A percentile compares a stretch with the other conserved stretches of the same genome.
Conservation (phyloP, 2,113 vertebrate species). For the Marcusenius ussheri region DNA sequence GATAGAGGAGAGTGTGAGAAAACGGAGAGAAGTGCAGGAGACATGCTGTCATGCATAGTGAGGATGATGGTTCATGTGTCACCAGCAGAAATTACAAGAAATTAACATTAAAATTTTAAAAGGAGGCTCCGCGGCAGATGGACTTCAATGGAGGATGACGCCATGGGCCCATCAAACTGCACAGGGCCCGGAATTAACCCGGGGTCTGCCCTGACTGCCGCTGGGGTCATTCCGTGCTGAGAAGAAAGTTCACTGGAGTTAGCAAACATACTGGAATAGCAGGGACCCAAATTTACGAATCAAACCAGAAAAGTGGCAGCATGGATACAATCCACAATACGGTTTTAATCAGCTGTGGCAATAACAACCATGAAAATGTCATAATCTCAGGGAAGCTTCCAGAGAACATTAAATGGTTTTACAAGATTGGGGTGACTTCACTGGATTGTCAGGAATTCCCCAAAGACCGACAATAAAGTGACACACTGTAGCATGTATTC, state of each 20-base stretch:
- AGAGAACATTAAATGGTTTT: slow-evolving; percentile 2
- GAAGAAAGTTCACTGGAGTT: neutral
- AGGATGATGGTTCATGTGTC: neutral
- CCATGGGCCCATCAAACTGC: neutral
- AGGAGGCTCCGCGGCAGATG: slow-evolving; percentile 5
- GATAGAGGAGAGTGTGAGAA: neutral
- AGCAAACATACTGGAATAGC: neutral
- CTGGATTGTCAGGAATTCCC: neutral
- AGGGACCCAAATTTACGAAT: neutral
- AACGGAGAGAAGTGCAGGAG: neutral
- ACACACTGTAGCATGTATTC: neutral
- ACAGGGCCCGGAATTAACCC: neutral
- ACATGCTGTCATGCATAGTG: neutral
- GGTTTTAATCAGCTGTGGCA: slow-evolving; percentile 8
- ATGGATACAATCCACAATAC: neutral
- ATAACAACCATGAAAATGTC: slow-evolving; percentile 17
- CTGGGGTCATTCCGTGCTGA: neutral
- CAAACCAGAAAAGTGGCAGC: neutral
- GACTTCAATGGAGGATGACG: neutral
- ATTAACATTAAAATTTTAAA: slow-evolving; percentile 38
- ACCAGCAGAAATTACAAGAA: slow-evolving; percentile 30
- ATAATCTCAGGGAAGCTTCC: slow-evolving; percentile 9
- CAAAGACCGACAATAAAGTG: neutral
- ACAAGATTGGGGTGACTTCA: neutral
- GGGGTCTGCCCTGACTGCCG: neutral